A percentile compares a stretch with the other conserved stretches of the same genome.
These are phyloP conservation scores for Hyphantria cunea DNA, from an alignment of 1,140 invertebrate genomes.

Conservation along the genomic window DNA sequence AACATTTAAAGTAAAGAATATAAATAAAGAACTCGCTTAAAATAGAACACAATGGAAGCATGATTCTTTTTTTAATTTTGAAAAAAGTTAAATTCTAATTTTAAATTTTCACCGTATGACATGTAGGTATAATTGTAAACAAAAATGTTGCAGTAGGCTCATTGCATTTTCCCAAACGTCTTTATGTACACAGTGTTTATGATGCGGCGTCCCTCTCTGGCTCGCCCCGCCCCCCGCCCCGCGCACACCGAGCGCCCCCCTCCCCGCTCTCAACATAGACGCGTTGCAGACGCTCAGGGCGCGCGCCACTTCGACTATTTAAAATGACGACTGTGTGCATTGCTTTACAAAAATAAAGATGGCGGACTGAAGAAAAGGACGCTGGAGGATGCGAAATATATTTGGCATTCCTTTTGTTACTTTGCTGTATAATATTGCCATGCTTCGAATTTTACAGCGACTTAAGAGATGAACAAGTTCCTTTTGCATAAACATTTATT, in stretches of 20 bases:
- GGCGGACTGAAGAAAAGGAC: conserved; percentile 45
- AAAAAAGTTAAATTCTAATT: too few species aligned
- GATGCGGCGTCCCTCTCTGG: conserved; percentile 49
- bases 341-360: conserved; percentile 75
- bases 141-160: conserved; percentile 5
- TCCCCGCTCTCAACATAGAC: conserved; percentile 35
- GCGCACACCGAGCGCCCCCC: conserved; percentile 34
- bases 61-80: too few species aligned
- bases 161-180: conserved; percentile 38
- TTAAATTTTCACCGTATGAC: too few species aligned
- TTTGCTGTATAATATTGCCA: neutral
- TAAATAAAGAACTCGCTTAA: too few species aligned
- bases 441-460: neutral
- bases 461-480: neutral
- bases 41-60: too few species aligned
- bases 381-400: conserved; percentile 23
- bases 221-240: conserved; percentile 43
- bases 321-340: conserved; percentile 51
- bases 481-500: too few species aligned
- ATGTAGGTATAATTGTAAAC: too few species aligned
- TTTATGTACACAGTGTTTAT: conserved; percentile 46
- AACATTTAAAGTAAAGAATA: too few species aligned
- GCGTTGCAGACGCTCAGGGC: conserved; percentile 36
- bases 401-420: conserved; percentile 10
- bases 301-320: conserved; percentile 28